These are phyloP conservation scores for Euzophera pinguis DNA, from an alignment of 2,888 invertebrate genomes.

Conservation along the genomic window DNA sequence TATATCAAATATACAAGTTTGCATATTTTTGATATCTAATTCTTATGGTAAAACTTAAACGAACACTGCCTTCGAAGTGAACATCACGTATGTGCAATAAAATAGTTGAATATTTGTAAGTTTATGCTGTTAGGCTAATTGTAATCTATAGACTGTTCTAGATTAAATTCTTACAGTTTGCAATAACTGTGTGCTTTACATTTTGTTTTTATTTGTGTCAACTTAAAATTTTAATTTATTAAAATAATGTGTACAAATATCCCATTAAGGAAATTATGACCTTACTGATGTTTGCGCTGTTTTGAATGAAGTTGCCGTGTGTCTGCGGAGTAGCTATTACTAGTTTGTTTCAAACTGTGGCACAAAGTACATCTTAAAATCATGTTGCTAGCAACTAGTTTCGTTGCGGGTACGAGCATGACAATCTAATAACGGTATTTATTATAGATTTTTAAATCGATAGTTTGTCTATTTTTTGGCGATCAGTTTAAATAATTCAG, in stretches of 20 bases:
- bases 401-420: not conserved
- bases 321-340: too few relatives aligned
- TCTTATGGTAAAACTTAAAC: conserved; percentile 42
- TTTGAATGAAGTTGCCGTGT: too few relatives aligned
- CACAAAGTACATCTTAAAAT: not conserved
- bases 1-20: conserved; percentile 43
- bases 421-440: not conserved
- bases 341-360: too few relatives aligned
- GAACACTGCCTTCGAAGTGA: conserved; percentile 44
- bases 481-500: too few relatives aligned
- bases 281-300: too few relatives aligned
- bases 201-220: not conserved
- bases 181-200: not conserved
- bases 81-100: conserved; percentile 49
- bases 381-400: not conserved
- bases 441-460: not conserved
- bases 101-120: conserved; percentile 29
- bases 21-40: conserved; percentile 65
- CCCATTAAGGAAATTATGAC: too few relatives aligned
- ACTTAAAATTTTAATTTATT: not conserved
- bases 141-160: conserved; percentile 10
- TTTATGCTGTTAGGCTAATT: conserved; percentile 9
- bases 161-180: not conserved
- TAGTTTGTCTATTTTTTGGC: not conserved
- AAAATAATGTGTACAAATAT: too few relatives aligned